Evolutionary conservation across 2,797 vertebrate genomes (phyloP).

Genomic region (Tamandua tetradactyla): DNA sequence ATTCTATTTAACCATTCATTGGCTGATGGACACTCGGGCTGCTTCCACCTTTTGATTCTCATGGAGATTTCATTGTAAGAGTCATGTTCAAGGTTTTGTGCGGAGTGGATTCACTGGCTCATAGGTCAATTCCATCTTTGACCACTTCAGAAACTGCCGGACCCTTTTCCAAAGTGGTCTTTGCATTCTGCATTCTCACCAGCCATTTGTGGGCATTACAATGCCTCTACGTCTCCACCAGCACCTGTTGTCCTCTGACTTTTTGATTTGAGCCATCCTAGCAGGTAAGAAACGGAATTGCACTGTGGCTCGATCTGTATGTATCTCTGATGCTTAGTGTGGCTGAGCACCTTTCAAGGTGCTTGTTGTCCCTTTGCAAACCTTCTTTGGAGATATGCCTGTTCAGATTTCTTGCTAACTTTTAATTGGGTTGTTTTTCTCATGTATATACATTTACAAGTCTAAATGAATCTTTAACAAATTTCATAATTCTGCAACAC

Average conservation of each 20-base stretch:
- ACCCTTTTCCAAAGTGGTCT: background rate
- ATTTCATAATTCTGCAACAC: background rate
- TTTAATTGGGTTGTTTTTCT: background rate
- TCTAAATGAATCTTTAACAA: background rate
- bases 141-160: too few species aligned
- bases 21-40: too few species aligned
- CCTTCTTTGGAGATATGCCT: too few species aligned
- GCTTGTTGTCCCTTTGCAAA: background rate
- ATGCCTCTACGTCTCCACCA: background rate
- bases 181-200: too few species aligned
- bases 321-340: background rate
- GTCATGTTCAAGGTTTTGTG: rapidly evolving
- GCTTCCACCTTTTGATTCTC: too few species aligned
- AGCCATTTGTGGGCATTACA: too few species aligned
- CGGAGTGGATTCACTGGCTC: background rate
- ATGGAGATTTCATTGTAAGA: background rate
- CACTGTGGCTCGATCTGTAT: background rate
- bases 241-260: background rate
- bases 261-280: background rate
- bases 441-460: background rate
- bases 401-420: rapidly evolving
- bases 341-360: rapidly evolving
- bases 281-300: background rate
- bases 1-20: too few species aligned
- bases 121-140: background rate